Base-by-base conservation (phyloP, 2,113 vertebrate species). In the Zosterops lateralis region DNA sequence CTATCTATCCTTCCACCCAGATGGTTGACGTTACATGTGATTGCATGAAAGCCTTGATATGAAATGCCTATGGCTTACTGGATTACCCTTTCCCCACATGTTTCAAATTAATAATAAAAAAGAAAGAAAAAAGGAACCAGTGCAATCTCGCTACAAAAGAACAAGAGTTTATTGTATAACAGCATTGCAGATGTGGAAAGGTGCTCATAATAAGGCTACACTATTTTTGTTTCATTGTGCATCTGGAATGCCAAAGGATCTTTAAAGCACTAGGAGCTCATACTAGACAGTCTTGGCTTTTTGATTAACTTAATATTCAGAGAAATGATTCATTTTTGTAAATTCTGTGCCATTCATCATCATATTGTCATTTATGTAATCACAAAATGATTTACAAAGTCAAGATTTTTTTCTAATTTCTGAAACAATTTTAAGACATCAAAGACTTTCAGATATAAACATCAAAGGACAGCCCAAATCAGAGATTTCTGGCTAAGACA, bases 91-190 rank as follows among this genome's bases (percentile, higher is more conserved):
- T 97, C 92, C 93, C 95, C 98, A 98, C 97, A 97, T 98, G 98
- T 97, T 98, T 98, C 96, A 97, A 98, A 97, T 98, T 98, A 98
- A 97, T 98, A 97, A 97, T 97, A 97, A 98, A 97, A 97, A 98
- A 97, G 80, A 97, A 97, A 96, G 65, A 70, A 93, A 97, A 96
- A 98, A 97, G 92, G 92, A 96, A 84, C 92, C 95, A 75, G 90
- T 89, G 89, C 96, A 98, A 97, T 98, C 95, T 96, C 47, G 95
- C 97, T 98, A 98, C 98, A 98, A 98, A 98, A 97, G 98, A 98
- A 98, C 97, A 98, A 98, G 97, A 98, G 97, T 98, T 98, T 97
- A 98, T 98, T 98, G 97, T 98, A 95, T 97, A 97, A 97, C 97
- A 91, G 96, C 94, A 96, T 95, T 97, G 95, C 97, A 98, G 98